These are phyloP conservation scores for Willisornis vidua DNA, from an alignment of 2,113 vertebrate species.

Conservation along the genomic window DNA sequence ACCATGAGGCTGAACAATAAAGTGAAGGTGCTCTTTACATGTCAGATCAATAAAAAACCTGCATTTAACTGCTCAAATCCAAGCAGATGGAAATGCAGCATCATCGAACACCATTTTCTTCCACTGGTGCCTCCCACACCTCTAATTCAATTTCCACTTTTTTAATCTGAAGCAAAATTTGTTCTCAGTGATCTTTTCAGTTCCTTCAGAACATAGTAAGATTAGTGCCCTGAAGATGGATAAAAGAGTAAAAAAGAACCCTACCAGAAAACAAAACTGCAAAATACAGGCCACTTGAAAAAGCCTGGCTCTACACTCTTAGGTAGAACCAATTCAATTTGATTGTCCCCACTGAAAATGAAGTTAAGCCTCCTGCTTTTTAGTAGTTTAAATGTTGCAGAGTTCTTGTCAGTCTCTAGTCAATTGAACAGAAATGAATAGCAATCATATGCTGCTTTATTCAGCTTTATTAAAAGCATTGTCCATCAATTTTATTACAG, in stretches of 20 bases:
- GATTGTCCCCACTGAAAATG: background rate
- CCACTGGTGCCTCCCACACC: background rate
- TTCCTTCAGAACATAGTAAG: background rate
- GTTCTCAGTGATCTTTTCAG: background rate
- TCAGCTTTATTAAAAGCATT: background rate
- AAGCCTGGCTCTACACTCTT: background rate
- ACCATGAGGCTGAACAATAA: background rate
- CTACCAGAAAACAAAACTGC: background rate
- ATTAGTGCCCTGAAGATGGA: background rate
- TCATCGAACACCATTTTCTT: background rate
- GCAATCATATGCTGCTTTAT: background rate
- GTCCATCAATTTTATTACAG: background rate
- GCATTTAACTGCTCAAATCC: background rate
- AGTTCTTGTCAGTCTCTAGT: conserved; percentile 30
- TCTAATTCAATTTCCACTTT: background rate
- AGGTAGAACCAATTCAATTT: background rate
- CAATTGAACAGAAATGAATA: background rate
- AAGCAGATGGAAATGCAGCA: background rate
- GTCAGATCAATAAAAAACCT: background rate
- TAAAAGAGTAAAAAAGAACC: background rate
- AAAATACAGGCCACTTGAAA: background rate
- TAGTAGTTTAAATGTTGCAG: background rate
- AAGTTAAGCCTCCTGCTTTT: background rate
- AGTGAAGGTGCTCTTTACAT: background rate
- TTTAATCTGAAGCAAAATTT: background rate